Percentiles rank a stretch among this genome's conserved stretches.
phyloP scores from a whole-genome alignment of 2,113 vertebrate genomes.

The Dolichallabes microphthalmus region DNA sequence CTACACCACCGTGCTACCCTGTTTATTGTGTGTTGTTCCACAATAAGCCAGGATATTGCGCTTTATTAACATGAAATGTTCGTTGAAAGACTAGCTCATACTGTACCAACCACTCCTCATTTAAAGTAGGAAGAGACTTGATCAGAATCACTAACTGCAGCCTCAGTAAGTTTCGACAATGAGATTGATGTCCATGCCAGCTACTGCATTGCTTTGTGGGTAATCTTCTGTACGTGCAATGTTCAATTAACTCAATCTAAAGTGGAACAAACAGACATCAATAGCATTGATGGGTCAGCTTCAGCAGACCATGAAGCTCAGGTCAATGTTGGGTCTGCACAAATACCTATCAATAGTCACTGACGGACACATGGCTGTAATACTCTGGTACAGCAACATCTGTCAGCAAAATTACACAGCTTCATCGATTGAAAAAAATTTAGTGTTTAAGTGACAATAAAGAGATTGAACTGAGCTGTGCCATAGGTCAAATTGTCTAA shows the following conservation, averaged over 20 bases:
- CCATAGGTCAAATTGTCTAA: neutral
- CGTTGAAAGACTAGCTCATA: neutral
- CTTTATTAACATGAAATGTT: neutral
- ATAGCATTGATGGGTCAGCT: conserved; percentile 57
- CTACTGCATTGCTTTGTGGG: conserved; percentile 7
- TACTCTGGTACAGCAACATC: neutral
- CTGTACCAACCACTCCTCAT: neutral
- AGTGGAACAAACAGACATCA: conserved; percentile 48
- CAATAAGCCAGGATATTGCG: neutral
- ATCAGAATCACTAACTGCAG: neutral
- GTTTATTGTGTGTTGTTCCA: neutral
- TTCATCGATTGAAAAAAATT: neutral
- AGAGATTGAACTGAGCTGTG: neutral
- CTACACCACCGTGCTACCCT: no score
- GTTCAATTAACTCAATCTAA: conserved; percentile 55
- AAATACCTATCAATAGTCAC: conserved; percentile 8
- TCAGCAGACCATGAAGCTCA: conserved; percentile 52
- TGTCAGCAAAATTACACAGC: conserved; percentile 19
- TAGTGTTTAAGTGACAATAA: neutral
- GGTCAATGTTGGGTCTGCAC: conserved; percentile 64
- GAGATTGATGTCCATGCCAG: conserved; percentile 6
- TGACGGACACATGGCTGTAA: conserved; percentile 4
- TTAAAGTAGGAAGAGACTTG: neutral
- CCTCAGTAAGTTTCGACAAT: neutral
- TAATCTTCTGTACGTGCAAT: conserved; percentile 38